Conservation (phyloP, 2,113 vertebrate species). For the Petaurus breviceps region DNA sequence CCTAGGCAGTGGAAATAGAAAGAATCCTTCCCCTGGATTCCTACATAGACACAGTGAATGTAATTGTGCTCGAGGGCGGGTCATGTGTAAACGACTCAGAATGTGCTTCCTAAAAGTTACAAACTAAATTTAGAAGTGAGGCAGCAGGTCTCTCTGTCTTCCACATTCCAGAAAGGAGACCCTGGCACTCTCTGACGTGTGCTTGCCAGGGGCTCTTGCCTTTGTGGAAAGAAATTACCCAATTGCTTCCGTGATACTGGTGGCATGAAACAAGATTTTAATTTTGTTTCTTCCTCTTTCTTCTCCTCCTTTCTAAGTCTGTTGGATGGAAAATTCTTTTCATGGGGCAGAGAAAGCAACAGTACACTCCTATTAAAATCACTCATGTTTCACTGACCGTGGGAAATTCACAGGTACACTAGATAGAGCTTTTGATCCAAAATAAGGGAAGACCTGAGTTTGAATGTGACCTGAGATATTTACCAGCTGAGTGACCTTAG, state of each 20-base stretch:
- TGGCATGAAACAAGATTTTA: slow-evolving; percentile 34
- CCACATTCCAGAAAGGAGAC: neutral
- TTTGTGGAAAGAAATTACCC: slow-evolving; percentile 51
- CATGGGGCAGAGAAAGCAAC: neutral
- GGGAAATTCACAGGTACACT: neutral
- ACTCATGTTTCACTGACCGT: slow-evolving; percentile 22
- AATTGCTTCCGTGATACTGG: slow-evolving; percentile 37
- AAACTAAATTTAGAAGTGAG: slow-evolving; percentile 33
- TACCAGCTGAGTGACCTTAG: neutral
- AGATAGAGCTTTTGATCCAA: neutral
- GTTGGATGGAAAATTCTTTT: slow-evolving; percentile 34
- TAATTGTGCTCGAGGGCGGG: slow-evolving; percentile 22
- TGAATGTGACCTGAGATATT: neutral
- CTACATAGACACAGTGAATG: slow-evolving; percentile 28
- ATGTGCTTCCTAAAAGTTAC: slow-evolving; percentile 28
- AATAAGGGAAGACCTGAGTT: neutral
- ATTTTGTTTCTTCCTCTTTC: neutral
- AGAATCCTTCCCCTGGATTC: neutral
- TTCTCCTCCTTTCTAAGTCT: neutral
- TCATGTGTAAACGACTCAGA: neutral
- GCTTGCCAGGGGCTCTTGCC: neutral
- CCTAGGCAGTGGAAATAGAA: neutral
- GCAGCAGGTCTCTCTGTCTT: neutral
- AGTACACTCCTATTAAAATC: slow-evolving; percentile 11
- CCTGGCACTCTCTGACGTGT: neutral